Evolutionary conservation across 2,113 vertebrate species (phyloP).

Genomic region (Orcinus orca): DNA sequence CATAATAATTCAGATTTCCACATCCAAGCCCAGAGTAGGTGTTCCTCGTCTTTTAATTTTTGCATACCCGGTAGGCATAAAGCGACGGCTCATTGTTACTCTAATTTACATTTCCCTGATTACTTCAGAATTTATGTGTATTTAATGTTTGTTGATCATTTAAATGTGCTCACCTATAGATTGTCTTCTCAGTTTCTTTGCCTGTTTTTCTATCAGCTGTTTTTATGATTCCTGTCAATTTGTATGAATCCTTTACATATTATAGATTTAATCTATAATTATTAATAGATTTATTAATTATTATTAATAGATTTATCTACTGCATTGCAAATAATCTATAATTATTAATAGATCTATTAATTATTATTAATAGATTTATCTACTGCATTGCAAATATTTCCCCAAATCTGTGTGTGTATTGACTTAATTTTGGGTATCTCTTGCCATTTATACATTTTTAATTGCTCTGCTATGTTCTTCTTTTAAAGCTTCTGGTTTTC

Average conservation of each 20-base stretch:
- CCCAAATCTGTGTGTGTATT: not conserved
- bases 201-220: not conserved
- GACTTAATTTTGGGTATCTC: not conserved
- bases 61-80: not conserved
- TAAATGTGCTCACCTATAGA: not conserved
- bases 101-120: not conserved
- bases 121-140: not conserved
- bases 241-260: not conserved
- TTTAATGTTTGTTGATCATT: not conserved
- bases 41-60: slow-evolving; percentile 4
- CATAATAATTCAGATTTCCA: not conserved
- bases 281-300: too few species aligned
- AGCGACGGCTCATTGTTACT: not conserved
- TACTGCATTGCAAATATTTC: not conserved
- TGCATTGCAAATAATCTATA: too few species aligned
- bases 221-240: not conserved
- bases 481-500: not conserved
- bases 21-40: not conserved
- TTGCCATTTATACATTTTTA: not conserved
- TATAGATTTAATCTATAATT: not conserved
- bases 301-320: too few species aligned
- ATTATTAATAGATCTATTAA: too few species aligned
- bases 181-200: not conserved
- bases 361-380: too few species aligned
- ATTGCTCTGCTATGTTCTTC: not conserved